Evolutionary conservation across 2,113 vertebrate genomes (phyloP).

Genomic region (Saccopteryx bilineata): DNA sequence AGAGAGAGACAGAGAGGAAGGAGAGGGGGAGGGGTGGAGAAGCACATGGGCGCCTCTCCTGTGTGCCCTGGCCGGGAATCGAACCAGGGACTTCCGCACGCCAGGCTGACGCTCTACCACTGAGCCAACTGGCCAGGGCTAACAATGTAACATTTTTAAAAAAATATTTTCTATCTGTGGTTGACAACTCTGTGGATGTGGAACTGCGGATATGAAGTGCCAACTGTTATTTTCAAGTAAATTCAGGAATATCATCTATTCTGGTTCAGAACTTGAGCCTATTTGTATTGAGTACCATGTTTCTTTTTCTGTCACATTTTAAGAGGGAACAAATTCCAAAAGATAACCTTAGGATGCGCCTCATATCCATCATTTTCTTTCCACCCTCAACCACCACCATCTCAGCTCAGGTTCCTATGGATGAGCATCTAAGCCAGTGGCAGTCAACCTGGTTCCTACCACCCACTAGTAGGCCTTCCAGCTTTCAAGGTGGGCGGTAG

Average conservation of each 20-base stretch:
- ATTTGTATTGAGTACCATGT: background rate
- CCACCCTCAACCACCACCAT: background rate
- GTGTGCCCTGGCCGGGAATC: no score
- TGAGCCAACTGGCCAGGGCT: no score
- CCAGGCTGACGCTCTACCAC: no score
- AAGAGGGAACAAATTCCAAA: slow-evolving; percentile 55
- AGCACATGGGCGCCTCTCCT: no score
- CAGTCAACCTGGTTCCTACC: no score
- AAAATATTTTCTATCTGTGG: background rate
- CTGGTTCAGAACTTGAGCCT: background rate
- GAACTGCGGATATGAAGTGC: background rate
- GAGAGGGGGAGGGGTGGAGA: no score
- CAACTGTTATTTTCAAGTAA: slow-evolving; percentile 18
- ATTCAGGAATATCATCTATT: background rate
- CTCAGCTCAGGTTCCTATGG: background rate
- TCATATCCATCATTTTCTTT: background rate
- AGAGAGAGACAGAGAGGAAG: no score
- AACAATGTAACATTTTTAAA: background rate
- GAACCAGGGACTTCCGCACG: no score
- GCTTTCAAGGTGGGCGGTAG: no score
- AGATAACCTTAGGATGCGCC: background rate
- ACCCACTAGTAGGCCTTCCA: no score
- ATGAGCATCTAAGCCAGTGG: background rate
- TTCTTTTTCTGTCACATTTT: slow-evolving; percentile 48
- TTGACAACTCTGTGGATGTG: background rate